phyloP scores from a whole-genome alignment of 1,140 invertebrate species.

The Ceratoteleas bidentatus region DNA sequence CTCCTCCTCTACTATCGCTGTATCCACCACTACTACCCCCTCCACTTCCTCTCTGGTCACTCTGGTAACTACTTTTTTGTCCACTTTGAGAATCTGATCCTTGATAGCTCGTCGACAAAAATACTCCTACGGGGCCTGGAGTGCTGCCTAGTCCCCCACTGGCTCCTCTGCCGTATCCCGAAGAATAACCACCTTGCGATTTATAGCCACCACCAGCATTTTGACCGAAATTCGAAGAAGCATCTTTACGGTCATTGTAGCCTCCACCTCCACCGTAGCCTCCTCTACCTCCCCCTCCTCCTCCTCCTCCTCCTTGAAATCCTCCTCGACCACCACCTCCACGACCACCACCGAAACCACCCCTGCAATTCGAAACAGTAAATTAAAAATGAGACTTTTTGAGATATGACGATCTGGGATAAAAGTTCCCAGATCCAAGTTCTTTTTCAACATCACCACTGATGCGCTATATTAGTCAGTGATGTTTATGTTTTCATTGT shows the following conservation, averaged over 20 bases:
- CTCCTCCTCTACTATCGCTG: too few relatives aligned
- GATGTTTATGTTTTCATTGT: too few relatives aligned
- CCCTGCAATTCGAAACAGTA: too few relatives aligned
- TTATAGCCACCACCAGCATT: slow-evolving; percentile 20
- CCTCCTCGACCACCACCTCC: slow-evolving; percentile 47
- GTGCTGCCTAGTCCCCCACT: slow-evolving; percentile 25
- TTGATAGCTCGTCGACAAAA: slow-evolving; percentile 33
- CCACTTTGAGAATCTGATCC: slow-evolving; percentile 33
- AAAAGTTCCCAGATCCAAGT: too few relatives aligned
- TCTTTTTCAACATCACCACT: too few relatives aligned
- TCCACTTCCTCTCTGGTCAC: too few relatives aligned
- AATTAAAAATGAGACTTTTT: too few relatives aligned
- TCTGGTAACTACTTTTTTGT: slow-evolving; percentile 6
- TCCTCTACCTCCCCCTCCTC: slow-evolving; percentile 64
- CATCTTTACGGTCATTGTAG: slow-evolving; percentile 38
- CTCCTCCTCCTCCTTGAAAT: slow-evolving; percentile 58
- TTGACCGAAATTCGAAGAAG: slow-evolving; percentile 39
- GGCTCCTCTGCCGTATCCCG: slow-evolving; percentile 38
- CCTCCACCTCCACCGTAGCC: slow-evolving; percentile 40
- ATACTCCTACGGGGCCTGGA: slow-evolving; percentile 37
- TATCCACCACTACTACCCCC: too few relatives aligned
- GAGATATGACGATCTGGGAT: too few relatives aligned
- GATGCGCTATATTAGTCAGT: too few relatives aligned
- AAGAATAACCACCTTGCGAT: slow-evolving; percentile 22
- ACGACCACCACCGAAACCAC: slow-evolving; percentile 18